Evolutionary conservation across 2,113 vertebrate genomes (phyloP).

Genomic region (Neopipo cinnamomea): DNA sequence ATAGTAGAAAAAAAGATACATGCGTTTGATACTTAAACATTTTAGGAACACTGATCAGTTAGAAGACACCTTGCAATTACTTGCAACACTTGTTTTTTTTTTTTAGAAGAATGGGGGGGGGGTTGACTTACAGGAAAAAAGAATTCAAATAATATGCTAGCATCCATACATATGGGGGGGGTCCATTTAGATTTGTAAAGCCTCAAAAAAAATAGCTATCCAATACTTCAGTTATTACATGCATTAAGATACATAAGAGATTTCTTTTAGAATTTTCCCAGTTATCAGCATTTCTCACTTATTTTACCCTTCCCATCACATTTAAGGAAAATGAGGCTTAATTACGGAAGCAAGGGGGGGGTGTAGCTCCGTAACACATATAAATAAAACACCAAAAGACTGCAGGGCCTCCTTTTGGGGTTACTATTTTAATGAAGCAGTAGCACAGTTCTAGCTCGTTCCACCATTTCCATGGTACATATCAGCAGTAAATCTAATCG

Average conservation of each 20-base stretch:
- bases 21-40: not conserved
- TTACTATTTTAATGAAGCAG: not conserved
- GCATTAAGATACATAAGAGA: not conserved
- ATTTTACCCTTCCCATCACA: not conserved
- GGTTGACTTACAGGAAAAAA: not conserved
- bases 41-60: not conserved
- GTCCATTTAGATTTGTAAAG: not conserved
- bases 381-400: not conserved
- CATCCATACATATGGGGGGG: not conserved
- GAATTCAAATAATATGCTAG: not conserved
- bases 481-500: not conserved
- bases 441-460: not conserved
- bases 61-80: not conserved
- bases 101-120: not conserved
- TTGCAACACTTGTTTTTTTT: not conserved
- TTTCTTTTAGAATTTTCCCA: not conserved
- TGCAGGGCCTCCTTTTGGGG: not conserved
- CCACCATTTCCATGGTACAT: not conserved
- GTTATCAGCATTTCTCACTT: not conserved
- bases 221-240: not conserved
- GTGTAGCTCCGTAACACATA: not conserved
- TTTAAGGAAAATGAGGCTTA: slow-evolving; percentile 24
- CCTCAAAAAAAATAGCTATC: not conserved
- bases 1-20: not conserved
- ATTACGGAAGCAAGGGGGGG: slow-evolving; percentile 24